These are phyloP conservation scores for Leguminivora glycinivorella DNA, from an alignment of 1,140 invertebrate genomes.

Conservation along the genomic window DNA sequence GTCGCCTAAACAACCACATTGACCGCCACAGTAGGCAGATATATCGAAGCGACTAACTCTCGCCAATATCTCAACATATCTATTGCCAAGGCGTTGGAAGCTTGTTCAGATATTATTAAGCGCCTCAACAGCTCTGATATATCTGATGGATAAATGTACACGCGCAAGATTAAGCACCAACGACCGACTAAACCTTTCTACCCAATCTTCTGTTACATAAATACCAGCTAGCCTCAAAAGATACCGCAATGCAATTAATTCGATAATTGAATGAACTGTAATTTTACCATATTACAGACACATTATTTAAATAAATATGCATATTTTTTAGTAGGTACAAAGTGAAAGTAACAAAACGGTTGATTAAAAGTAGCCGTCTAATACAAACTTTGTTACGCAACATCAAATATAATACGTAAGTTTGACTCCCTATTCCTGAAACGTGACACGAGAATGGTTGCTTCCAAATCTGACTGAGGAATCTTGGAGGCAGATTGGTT, in stretches of 20 bases:
- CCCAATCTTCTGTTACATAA: slow-evolving; percentile 10
- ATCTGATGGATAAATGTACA: too few relatives aligned
- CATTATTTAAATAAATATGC: slow-evolving; percentile 16
- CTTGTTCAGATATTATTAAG: too few relatives aligned
- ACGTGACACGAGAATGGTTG: slow-evolving; percentile 11
- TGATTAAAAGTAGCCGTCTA: slow-evolving; percentile 25
- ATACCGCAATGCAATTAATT: slow-evolving; percentile 19
- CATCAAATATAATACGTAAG: slow-evolving; percentile 21
- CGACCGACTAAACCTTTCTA: slow-evolving; percentile 17
- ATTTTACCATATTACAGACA: slow-evolving; percentile 9
- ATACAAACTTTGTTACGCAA: slow-evolving; percentile 19
- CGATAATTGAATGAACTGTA: slow-evolving; percentile 20
- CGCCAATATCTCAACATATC: too few relatives aligned
- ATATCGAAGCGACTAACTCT: too few relatives aligned
- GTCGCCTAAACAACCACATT: slow-evolving; percentile 37
- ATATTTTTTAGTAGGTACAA: slow-evolving; percentile 9
- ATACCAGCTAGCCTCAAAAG: slow-evolving; percentile 14
- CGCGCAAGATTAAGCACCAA: slow-evolving; percentile 12
- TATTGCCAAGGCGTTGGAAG: too few relatives aligned
- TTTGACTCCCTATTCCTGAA: slow-evolving; percentile 20
- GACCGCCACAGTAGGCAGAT: too few relatives aligned
- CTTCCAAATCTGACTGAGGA: slow-evolving; percentile 3
- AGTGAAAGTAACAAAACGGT: slow-evolving; percentile 26
- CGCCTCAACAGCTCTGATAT: too few relatives aligned
- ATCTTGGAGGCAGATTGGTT: slow-evolving; percentile 3